Base-by-base conservation (phyloP, 2,797 vertebrate species). In the Tympanoctomys barrerae region DNA sequence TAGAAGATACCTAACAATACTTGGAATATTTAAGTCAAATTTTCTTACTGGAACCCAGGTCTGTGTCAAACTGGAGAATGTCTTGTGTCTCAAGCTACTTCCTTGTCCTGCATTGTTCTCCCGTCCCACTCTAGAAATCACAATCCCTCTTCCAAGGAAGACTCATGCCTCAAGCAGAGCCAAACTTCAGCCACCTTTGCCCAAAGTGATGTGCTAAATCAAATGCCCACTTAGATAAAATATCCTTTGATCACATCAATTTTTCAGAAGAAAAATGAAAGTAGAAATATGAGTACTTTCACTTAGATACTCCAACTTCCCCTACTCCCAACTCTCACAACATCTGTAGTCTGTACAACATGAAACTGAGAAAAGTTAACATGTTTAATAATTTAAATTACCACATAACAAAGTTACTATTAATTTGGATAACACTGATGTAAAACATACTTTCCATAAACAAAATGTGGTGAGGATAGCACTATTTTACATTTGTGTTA, bases 21-120 rank as follows among this genome's bases (percentile, higher is more conserved):
- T 89, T 46, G 62, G n/a, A 42, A 52, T 68, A 24, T 33, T 80
- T 80, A 87, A 92, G 66, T 85, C 66, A 68, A 64, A 97, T 89
- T 89, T 46, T 73, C 54, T 82, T 21, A 85, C 70, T 91, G 79
- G 73, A 91, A 93, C 85, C 66, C 42, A 91, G 36, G 19, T 49
- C 66, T 66, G 46, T 66, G 71, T 10, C 18, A 36, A 82, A 93
- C 10, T 57, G 31, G 14, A 90, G 46, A 64, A 91, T 80, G 33
- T 12, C 49, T 68, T 68, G 68, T 52, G 61, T 77, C 73, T 81
- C 6, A 82, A 93, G 28, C 68, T 89, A 85, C 64, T 49, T 93
- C 46, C 84, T 91, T 84, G 75, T 61, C 18, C 73, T 52, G 28
- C 36, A 70, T 0, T 70, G 59, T 57, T 54, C 10, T 92, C 71